Base-by-base conservation (phyloP, 2,888 invertebrate genomes). In the Sphaeridia pumilis region DNA sequence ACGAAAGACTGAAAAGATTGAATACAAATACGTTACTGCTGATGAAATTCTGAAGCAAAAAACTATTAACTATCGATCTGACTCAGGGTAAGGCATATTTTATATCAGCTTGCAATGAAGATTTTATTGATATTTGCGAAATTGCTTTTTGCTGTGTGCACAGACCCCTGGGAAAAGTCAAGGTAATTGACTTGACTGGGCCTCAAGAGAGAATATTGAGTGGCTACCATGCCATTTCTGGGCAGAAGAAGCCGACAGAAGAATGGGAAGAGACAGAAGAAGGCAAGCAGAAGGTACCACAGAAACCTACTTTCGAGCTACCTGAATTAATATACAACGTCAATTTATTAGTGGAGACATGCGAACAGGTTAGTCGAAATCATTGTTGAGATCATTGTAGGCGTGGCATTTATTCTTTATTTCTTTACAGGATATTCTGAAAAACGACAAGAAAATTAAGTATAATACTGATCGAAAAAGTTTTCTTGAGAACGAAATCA, bases 161-260 rank as follows among this genome's bases (percentile, higher is more conserved):
- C 22, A 55, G 55, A n/a, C 41, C 42, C 1, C 71, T 89, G 46
- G 80, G 83, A 28, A 87, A 87, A 71, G 92, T 93, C 38, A 95
- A 95, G 64, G 95, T 99, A 12, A 97, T 98, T 59, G 98, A 98
- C 72, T 90, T 98, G 92, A 97, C 97, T 5, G 97, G 97, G 0
- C 88, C 87, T 0, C 90, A 97, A 71, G 85, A 87, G 69, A 78
- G 92, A 51, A 86, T 97, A 34, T 76, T 92, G 2, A 87, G 85
- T 68, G 92, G 93, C 0, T 94, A 94, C 70, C 90, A 92, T 71
- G 92, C 93, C 1, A 77, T 94, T 36, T 80, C 84, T 0, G 84
- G 87, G 25, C 75, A 76, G 41, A 77, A 78, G 57, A 72, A 74
- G 55, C 70, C 71, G 46, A 74, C 77, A 1, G 76, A 76, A 44